phyloP scores from a whole-genome alignment of 2,113 vertebrate species.

The Eidolon helvum region DNA sequence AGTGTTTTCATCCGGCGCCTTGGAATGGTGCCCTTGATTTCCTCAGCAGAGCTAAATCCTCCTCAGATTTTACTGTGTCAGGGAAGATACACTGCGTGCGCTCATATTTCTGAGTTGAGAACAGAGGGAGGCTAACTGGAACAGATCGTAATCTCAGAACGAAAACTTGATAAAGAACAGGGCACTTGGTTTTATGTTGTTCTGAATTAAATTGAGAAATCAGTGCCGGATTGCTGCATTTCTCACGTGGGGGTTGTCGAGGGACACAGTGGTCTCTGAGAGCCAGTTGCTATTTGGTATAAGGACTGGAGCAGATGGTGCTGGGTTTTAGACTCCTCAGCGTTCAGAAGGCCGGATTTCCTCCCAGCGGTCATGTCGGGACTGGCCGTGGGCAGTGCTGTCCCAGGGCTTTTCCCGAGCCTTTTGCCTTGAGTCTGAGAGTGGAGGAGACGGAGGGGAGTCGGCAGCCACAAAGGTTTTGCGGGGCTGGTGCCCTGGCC shows the following conservation, averaged over 20 bases:
- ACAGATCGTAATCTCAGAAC: background rate
- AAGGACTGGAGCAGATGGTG: background rate
- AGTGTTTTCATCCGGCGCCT: background rate
- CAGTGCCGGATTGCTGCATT: fast-evolving
- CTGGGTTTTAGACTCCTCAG: background rate
- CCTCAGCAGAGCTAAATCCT: background rate
- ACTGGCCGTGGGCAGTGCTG: background rate
- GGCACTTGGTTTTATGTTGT: background rate
- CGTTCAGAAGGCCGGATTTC: background rate
- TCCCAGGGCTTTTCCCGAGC: background rate
- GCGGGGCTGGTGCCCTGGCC: fast-evolving
- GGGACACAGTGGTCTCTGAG: background rate
- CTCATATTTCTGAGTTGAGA: background rate
- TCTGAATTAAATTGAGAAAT: background rate
- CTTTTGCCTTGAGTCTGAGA: background rate
- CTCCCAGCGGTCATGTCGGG: background rate
- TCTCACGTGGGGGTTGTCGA: background rate
- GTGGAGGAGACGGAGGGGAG: fast-evolving
- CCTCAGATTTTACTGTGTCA: background rate
- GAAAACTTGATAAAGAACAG: background rate
- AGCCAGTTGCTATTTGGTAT: background rate
- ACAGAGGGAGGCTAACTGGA: background rate
- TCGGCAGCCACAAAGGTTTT: fast-evolving
- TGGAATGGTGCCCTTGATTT: background rate
- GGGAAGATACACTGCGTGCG: no score